Conservation (phyloP, 2,888 invertebrate species). For the Steromphala cineraria region DNA sequence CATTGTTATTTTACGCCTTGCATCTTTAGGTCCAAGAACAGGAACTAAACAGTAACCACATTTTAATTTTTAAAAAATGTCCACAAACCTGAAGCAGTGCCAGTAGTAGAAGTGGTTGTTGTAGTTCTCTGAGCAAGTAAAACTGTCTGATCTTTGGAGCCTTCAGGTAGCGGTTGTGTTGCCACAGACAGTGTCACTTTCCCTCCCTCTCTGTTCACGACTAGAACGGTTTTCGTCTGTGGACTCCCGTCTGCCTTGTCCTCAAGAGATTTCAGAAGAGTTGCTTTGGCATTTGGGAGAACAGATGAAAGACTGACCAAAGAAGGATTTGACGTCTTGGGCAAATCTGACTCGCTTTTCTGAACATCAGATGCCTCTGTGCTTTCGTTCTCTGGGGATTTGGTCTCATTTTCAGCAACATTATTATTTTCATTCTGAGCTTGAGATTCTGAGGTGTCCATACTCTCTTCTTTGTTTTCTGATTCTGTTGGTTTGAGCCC, state of each 20-base stretch:
- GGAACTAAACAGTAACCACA: no score
- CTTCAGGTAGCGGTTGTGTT: conserved; percentile 28
- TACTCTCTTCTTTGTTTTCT: background rate
- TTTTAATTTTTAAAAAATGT: no score
- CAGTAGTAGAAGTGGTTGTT: conserved; percentile 33
- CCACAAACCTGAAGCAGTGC: conserved; percentile 33
- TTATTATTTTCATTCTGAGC: conserved; percentile 20
- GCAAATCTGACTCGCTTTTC: background rate
- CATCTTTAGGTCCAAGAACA: no score
- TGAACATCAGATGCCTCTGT: background rate
- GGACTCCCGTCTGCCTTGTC: conserved; percentile 22
- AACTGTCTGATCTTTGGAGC: conserved; percentile 15
- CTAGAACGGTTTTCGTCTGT: conserved; percentile 60
- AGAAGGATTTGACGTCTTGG: conserved; percentile 39
- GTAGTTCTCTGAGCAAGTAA: conserved; percentile 29
- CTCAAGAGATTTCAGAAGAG: conserved; percentile 43
- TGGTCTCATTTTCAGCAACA: conserved; percentile 13
- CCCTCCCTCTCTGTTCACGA: conserved; percentile 68
- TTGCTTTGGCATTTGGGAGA: conserved; percentile 56
- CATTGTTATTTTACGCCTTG: no score
- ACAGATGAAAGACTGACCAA: conserved; percentile 67
- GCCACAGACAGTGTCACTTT: conserved; percentile 60
- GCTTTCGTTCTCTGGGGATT: conserved; percentile 14
- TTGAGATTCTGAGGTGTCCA: conserved; percentile 1
- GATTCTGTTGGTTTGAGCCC: background rate